Conservation (phyloP, 2,797 vertebrate genomes). For the Trematomus bernacchii region DNA sequence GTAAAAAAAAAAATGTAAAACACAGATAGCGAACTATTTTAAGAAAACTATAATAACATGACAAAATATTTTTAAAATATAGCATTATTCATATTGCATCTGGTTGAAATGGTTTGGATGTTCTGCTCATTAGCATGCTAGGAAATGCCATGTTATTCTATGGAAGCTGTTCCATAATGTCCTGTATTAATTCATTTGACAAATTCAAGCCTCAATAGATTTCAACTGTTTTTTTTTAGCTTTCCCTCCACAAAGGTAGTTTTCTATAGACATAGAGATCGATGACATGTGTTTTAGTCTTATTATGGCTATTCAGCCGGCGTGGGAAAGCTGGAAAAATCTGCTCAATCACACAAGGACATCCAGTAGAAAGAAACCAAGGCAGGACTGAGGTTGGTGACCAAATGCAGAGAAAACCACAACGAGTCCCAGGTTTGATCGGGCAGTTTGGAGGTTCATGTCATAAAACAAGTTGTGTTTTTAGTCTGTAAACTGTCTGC, state of each 20-base stretch:
- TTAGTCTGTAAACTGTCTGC: conserved; percentile 61
- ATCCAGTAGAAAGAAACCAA: conserved; percentile 57
- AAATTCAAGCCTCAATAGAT: conserved; percentile 27
- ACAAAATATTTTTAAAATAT: too few species aligned
- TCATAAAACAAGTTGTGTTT: conserved; percentile 60
- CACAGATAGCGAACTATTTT: too few species aligned
- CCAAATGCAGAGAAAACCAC: conserved; percentile 77
- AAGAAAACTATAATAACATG: too few species aligned
- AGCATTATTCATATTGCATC: too few species aligned
- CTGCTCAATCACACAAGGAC: conserved; percentile 74
- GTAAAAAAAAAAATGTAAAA: too few species aligned
- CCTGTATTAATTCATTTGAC: conserved; percentile 55
- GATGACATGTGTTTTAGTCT: conserved; percentile 77
- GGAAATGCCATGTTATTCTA: neutral
- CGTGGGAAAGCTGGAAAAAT: conserved; percentile 82
- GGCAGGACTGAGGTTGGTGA: conserved; percentile 68
- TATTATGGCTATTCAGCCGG: conserved; percentile 68
- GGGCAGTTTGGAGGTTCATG: conserved; percentile 60
- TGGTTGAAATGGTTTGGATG: too few species aligned
- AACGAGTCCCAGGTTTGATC: conserved; percentile 71
- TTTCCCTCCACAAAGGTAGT: conserved; percentile 65
- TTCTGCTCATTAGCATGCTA: conserved; percentile 8
- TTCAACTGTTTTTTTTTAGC: conserved; percentile 34
- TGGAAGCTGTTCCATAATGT: conserved; percentile 25
- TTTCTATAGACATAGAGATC: conserved; percentile 69